Conservation (phyloP, 2,797 vertebrate genomes). For the Rachycentron canadum region DNA sequence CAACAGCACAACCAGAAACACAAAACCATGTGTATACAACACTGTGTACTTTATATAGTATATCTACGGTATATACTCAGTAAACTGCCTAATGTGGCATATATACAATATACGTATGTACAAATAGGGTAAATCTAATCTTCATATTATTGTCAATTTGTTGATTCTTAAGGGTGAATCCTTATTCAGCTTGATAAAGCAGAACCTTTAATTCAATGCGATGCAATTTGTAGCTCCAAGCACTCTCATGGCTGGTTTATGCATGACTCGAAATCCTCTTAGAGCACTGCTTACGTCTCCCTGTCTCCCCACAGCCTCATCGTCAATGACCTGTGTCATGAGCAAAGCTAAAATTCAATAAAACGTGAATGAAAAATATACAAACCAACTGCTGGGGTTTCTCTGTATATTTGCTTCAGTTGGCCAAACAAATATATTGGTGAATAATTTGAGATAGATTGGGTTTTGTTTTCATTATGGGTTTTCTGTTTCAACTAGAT, state of each 20-base stretch:
- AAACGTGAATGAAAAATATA: slow-evolving; percentile 8
- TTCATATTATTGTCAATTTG: slow-evolving; percentile 8
- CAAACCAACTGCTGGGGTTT: neutral
- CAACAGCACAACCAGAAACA: too few species aligned
- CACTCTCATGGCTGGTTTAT: slow-evolving; percentile 31
- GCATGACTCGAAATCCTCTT: slow-evolving; percentile 41
- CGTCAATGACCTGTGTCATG: neutral
- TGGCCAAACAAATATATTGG: neutral
- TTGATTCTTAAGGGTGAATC: slow-evolving; percentile 19
- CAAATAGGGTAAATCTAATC: neutral
- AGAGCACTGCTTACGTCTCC: slow-evolving; percentile 29
- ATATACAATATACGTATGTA: too few species aligned
- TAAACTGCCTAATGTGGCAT: too few species aligned
- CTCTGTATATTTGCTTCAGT: neutral
- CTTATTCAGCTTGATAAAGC: slow-evolving; percentile 25
- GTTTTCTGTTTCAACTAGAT: neutral
- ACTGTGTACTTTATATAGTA: too few species aligned
- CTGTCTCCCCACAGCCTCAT: neutral
- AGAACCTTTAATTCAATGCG: slow-evolving; percentile 32
- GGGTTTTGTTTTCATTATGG: neutral
- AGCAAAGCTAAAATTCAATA: slow-evolving; percentile 6
- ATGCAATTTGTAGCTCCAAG: slow-evolving; percentile 18
- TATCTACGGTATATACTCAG: too few species aligned
- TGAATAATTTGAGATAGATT: neutral
- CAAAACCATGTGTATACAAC: too few species aligned